These are phyloP conservation scores for Cygnus atratus DNA, from an alignment of 2,113 vertebrate species.

Conservation along the genomic window DNA sequence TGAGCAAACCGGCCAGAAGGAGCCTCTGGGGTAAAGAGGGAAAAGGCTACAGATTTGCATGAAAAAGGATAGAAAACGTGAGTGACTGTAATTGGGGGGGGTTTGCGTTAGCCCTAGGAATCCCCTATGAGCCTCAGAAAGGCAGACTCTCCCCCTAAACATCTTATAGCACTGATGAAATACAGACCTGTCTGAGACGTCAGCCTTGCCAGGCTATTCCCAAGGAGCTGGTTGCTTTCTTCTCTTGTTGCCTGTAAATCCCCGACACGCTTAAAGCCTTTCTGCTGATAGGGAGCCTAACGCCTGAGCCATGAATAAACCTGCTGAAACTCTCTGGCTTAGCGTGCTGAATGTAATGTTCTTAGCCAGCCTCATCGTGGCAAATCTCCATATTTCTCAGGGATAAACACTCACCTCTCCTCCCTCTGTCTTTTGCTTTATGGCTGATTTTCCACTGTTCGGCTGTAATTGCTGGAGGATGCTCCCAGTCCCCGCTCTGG, in stretches of 20 bases:
- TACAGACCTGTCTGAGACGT: background rate
- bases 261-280: background rate
- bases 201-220: background rate
- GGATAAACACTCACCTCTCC: slow-evolving; percentile 53
- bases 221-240: background rate
- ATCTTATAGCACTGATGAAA: background rate
- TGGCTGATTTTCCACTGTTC: background rate
- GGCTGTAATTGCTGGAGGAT: background rate
- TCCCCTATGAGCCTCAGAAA: background rate
- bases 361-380: slow-evolving; percentile 27
- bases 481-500: background rate
- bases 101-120: background rate
- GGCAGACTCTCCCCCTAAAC: background rate
- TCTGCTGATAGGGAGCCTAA: slow-evolving; percentile 27
- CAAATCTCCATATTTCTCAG: slow-evolving; percentile 37
- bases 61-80: background rate
- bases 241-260: slow-evolving; percentile 17
- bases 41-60: background rate
- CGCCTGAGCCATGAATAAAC: slow-evolving; percentile 29
- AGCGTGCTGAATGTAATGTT: background rate
- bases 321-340: background rate
- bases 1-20: background rate
- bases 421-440: background rate
- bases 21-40: background rate
- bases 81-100: fast-evolving